Evolutionary conservation across 2,888 invertebrate genomes (phyloP).

Genomic region (Coleophora flavipennella): DNA sequence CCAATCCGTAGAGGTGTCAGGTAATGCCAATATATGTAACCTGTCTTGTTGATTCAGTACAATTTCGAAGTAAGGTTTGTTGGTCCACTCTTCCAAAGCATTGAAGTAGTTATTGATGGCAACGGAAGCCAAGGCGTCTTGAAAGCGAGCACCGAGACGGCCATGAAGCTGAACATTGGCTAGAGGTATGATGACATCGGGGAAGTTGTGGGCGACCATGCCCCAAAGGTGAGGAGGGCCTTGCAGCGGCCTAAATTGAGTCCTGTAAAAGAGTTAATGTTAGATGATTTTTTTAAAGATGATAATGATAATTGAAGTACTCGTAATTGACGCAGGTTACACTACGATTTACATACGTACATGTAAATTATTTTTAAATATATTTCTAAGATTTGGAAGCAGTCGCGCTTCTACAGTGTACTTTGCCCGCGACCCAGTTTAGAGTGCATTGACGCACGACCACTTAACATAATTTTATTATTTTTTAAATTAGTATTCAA

Average conservation of each 20-base stretch:
- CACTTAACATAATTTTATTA: too few species aligned
- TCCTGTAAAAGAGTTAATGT: slow-evolving; percentile 22
- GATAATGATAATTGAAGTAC: too few species aligned
- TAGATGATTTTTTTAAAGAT: too few species aligned
- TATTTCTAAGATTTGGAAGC: too few species aligned
- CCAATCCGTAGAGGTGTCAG: slow-evolving; percentile 49
- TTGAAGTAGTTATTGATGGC: slow-evolving; percentile 41
- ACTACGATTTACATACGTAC: too few species aligned
- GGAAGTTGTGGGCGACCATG: slow-evolving; percentile 49
- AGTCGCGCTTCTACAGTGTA: too few species aligned
- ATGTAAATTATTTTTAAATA: too few species aligned
- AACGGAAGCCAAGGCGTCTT: slow-evolving; percentile 34
- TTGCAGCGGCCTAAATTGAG: slow-evolving; percentile 31
- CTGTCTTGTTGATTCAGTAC: slow-evolving; percentile 36
- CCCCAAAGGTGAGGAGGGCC: slow-evolving; percentile 47
- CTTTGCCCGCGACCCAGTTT: too few species aligned
- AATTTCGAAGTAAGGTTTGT: slow-evolving; percentile 37
- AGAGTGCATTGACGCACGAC: too few species aligned
- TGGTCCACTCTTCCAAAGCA: slow-evolving; percentile 44
- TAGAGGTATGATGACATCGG: slow-evolving; percentile 32
- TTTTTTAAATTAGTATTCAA: too few species aligned
- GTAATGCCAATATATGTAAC: slow-evolving; percentile 43
- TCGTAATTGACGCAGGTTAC: too few species aligned
- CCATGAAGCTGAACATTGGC: slow-evolving; percentile 34
- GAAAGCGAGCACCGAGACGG: slow-evolving; percentile 29